These are phyloP conservation scores for Thinocorus orbignyianus DNA, from an alignment of 2,113 vertebrate species.

Conservation along the genomic window DNA sequence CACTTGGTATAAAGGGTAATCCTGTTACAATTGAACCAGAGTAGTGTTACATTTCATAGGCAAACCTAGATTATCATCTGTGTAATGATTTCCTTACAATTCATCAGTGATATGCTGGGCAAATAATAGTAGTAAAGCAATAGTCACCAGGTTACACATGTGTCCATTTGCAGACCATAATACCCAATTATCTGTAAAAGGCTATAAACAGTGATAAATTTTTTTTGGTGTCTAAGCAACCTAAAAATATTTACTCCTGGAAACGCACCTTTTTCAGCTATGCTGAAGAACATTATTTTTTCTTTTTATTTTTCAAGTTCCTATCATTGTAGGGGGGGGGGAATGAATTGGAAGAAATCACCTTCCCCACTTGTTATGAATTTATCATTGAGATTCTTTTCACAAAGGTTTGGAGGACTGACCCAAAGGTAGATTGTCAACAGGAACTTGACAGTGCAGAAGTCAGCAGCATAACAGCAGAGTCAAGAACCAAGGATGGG, in stretches of 20 bases:
- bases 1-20: not conserved
- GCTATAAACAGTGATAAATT: not conserved
- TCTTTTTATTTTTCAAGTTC: not conserved
- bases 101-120: not conserved
- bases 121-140: not conserved
- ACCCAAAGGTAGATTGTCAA: not conserved
- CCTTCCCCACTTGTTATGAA: not conserved
- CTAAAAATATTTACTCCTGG: not conserved
- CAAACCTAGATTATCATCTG: not conserved
- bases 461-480: not conserved
- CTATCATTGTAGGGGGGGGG: not conserved
- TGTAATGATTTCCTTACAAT: not conserved
- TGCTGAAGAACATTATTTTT: not conserved
- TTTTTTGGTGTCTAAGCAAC: not conserved
- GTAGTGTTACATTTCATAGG: not conserved
- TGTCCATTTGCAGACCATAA: not conserved
- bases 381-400: not conserved
- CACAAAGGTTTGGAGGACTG: not conserved
- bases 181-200: not conserved
- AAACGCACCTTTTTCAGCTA: not conserved
- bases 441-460: not conserved
- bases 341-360: not conserved
- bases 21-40: not conserved
- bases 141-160: not conserved
- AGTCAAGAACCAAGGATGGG: not conserved